Evolutionary conservation across 2,797 vertebrate species (phyloP).

Genomic region (Cryptoprocta ferox): DNA sequence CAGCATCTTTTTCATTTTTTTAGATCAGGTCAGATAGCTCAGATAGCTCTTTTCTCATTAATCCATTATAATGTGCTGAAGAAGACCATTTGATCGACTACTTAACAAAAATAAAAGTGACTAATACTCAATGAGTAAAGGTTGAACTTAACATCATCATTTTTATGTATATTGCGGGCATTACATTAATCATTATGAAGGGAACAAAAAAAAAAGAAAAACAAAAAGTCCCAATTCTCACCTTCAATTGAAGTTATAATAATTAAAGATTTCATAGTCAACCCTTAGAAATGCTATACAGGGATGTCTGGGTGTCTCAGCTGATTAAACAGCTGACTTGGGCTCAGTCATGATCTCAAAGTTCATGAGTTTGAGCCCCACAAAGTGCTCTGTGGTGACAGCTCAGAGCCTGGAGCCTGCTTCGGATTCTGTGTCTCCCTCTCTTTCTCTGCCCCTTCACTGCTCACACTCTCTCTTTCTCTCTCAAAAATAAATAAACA

Average conservation of each 20-base stretch:
- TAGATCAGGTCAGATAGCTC: background rate
- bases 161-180: background rate
- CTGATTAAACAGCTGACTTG: background rate
- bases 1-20: background rate
- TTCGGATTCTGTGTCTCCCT: background rate
- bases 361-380: background rate
- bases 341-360: background rate
- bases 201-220: background rate
- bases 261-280: background rate
- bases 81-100: background rate
- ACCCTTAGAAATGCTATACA: background rate
- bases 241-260: background rate
- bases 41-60: background rate
- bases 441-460: background rate
- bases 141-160: background rate
- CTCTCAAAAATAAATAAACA: background rate
- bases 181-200: background rate
- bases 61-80: background rate
- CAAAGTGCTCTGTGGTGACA: background rate
- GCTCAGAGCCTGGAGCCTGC: background rate
- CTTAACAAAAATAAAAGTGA: conserved; percentile 14
- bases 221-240: background rate
- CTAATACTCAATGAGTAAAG: background rate
- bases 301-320: background rate
- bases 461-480: too few species aligned